Conservation (phyloP, 1,140 invertebrate species). For the Bombus polaris region DNA sequence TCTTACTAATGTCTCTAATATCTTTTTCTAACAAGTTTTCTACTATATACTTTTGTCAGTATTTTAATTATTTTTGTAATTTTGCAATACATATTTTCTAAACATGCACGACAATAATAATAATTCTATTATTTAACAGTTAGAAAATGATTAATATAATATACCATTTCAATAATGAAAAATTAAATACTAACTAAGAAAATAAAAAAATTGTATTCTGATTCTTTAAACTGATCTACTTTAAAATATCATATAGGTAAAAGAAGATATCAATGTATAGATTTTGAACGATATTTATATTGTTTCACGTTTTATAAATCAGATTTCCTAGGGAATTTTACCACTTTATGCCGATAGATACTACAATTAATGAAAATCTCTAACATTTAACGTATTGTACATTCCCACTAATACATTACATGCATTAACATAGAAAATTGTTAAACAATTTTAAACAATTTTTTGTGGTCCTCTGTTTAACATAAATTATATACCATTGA, state of each 20-base stretch:
- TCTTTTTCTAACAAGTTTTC: not conserved
- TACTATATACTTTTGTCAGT: not conserved
- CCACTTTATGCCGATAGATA: not conserved
- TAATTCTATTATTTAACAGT: not conserved
- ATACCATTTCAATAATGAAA: not conserved
- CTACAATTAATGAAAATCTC: not conserved
- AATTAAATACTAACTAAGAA: not conserved
- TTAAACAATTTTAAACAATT: not conserved
- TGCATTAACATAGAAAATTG: not conserved
- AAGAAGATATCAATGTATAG: not conserved
- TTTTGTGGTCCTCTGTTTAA: not conserved
- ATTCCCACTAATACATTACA: not conserved
- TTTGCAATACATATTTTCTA: not conserved
- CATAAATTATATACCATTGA: not conserved
- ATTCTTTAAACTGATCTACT: not conserved
- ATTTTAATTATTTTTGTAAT: not conserved
- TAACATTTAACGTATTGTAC: not conserved
- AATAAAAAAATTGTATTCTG: not conserved
- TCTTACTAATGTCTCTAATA: not conserved
- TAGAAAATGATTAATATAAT: not conserved
- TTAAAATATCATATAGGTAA: not conserved
- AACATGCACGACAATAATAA: not conserved
- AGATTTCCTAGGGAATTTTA: not conserved
- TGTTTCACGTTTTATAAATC: not conserved
- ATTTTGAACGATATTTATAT: not conserved